These are phyloP conservation scores for Miniopterus natalensis DNA, from an alignment of 2,113 vertebrate species.

Conservation along the genomic window DNA sequence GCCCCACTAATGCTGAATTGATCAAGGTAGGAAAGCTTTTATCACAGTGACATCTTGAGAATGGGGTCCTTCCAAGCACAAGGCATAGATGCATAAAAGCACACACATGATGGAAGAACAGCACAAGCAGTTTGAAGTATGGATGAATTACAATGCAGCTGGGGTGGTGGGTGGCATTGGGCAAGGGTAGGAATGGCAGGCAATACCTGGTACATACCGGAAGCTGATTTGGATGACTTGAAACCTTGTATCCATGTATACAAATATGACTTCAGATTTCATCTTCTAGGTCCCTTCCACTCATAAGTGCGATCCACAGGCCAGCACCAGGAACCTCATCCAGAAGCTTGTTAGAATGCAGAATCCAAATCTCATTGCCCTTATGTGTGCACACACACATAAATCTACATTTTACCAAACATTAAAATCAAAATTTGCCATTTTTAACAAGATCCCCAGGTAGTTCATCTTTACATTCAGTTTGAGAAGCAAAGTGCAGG, in stretches of 20 bases:
- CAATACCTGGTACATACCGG: too few species aligned
- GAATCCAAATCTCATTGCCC: neutral
- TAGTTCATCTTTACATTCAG: neutral
- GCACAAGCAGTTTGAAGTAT: neutral
- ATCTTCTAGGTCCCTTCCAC: neutral
- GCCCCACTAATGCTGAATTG: rapidly evolving
- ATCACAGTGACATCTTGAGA: neutral
- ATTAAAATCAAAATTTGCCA: neutral
- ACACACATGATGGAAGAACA: rapidly evolving
- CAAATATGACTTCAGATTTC: neutral
- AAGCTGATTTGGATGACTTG: too few species aligned
- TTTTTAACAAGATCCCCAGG: neutral
- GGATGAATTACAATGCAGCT: neutral
- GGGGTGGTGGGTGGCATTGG: rapidly evolving
- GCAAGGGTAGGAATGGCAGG: neutral
- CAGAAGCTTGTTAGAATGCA: neutral
- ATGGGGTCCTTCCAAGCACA: neutral
- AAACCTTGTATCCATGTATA: too few species aligned
- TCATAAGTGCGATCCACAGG: rapidly evolving
- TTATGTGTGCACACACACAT: rapidly evolving
- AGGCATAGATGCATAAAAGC: neutral
- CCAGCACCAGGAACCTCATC: neutral
- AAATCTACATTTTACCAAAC: neutral
- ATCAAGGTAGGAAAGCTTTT: neutral
- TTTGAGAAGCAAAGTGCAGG: neutral